A percentile compares a stretch with the other conserved stretches of the same genome.
phyloP scores from a whole-genome alignment of 2,888 invertebrate genomes.

The Mesorhabditis belari region DNA sequence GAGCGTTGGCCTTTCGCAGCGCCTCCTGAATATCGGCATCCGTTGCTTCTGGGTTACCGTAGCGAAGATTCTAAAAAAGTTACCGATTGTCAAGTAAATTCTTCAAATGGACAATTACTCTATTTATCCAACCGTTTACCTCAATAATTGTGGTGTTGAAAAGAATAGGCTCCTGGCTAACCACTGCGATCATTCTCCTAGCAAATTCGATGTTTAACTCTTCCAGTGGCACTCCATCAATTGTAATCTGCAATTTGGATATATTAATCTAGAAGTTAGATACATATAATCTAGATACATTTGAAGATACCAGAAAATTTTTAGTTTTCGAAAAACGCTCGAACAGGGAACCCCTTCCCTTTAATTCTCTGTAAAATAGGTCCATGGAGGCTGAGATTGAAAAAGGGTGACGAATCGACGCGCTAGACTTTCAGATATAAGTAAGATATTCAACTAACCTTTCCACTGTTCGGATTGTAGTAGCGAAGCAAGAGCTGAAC shows the following conservation, averaged over 20 bases:
- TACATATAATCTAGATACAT: too few species aligned
- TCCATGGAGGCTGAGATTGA: too few species aligned
- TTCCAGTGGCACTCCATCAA: constrained; percentile 56
- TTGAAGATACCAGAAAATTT: too few species aligned
- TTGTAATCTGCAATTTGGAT: constrained; percentile 36
- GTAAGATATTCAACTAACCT: constrained; percentile 1
- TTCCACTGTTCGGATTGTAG: constrained; percentile 23
- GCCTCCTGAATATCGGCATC: constrained; percentile 26
- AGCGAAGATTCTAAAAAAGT: constrained; percentile 54
- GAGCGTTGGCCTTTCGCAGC: constrained; percentile 55
- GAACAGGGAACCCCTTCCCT: too few species aligned
- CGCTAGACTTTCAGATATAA: too few species aligned
- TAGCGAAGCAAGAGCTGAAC: constrained; percentile 30
- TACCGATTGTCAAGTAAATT: background rate
- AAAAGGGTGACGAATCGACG: too few species aligned
- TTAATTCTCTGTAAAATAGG: too few species aligned
- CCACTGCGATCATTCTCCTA: constrained; percentile 54
- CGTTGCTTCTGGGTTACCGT: constrained; percentile 31
- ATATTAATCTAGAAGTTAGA: background rate
- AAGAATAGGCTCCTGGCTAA: constrained; percentile 62
- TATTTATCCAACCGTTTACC: background rate
- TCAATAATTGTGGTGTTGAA: constrained; percentile 59
- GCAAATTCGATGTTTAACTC: constrained; percentile 57
- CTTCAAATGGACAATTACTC: background rate
- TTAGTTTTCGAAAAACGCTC: too few species aligned